Evolutionary conservation across 2,888 invertebrate species (phyloP), one percentile per base, ranked within the genome.

Genomic region (Nemoura dubitans): DNA sequence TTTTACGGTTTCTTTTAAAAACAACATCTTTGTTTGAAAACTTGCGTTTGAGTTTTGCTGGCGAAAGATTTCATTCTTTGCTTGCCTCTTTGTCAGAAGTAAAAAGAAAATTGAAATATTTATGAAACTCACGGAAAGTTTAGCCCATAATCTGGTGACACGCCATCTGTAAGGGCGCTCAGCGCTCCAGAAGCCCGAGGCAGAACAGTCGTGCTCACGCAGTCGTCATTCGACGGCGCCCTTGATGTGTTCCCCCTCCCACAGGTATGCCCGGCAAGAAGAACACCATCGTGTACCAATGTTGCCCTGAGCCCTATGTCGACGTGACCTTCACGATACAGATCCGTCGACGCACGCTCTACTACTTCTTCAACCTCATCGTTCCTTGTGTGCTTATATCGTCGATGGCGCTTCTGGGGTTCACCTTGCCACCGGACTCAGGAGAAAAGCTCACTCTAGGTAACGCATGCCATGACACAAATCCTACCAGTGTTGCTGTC

Each of bases 311-410:
- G 92, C 97, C 98, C 86, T 97, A 98, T 93, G 96, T 98, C 89
- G 98, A 98, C 91, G 96, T 99, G 88, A 99, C 99, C 76, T 99
- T 98, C 93, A 97, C 97, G 89, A 98, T 99, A 92, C 97, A 97
- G 93, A 98, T 99, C 91, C 95, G 99, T 90, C 94, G 99, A 91
- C 94, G 99, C 91, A 99, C 99, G 85, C 94, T 99, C 90, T 99
- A 99, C 94, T 99, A 99, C 94, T 98, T 98, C 93, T 98, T 99
- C 95, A 99, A 99, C 94, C 95, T 99, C 92, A 99, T 99, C 92
- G 98, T 99, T 91, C 99, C 99, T 90, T 99, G 99, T 92, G 98
- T 99, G 91, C 95, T 99, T 91, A 99, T 99, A 92, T 98, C 99
- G 89, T 98, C 98, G 89, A 98, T 99, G 97, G 98, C 99, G 89